Evolutionary conservation across 2,797 vertebrate genomes (phyloP), one percentile per base, ranked within the genome.

Genomic region (Danionella dracula): DNA sequence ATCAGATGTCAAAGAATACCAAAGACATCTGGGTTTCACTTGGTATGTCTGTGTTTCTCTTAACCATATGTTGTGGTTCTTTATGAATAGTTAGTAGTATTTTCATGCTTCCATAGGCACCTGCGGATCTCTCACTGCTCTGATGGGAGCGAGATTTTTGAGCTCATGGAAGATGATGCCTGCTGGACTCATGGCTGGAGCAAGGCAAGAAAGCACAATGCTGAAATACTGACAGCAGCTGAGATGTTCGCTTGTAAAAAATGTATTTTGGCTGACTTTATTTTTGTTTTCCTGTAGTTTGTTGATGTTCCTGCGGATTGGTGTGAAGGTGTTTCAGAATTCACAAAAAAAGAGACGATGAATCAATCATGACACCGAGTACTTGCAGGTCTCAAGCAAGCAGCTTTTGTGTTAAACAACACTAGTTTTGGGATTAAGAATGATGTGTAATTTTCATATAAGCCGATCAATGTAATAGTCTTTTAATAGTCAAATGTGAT

Each of bases 111-210:
- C 60, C 19, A 11, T 59, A 92, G 95, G 83, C 73, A 90, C 93
- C 0, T 92, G 92, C 0, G 94, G 92, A 71, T 90, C 89, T 5
- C 80, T 98, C 79, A 79, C 91, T 29, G 72, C 83, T 41, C 85
- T 97, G 49, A 98, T 98, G 96, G 94, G 91, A 54, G 89, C 92
- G 81, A 86, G 95, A 59, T 97, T 93, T 77, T 87, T 94, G 72
- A 86, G 84, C 83, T 92, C 94, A 15, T 88, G 85, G 78, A 98
- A 93, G 82, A 87, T 94, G 32, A 94, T 96, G 92, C 95, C 95
- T 0, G 94, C 94, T 0, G 96, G 95, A 67, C 83, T 98, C 49
- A 88, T 96, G 76, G 89, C 93, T 0, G 85, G 90, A 68, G 81
- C 84, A 49, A 97, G 94, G 95, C 95, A 75, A 53, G 51, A 10